Evolutionary conservation across 2,797 vertebrate species (phyloP).

Genomic region (Champsocephalus esox): DNA sequence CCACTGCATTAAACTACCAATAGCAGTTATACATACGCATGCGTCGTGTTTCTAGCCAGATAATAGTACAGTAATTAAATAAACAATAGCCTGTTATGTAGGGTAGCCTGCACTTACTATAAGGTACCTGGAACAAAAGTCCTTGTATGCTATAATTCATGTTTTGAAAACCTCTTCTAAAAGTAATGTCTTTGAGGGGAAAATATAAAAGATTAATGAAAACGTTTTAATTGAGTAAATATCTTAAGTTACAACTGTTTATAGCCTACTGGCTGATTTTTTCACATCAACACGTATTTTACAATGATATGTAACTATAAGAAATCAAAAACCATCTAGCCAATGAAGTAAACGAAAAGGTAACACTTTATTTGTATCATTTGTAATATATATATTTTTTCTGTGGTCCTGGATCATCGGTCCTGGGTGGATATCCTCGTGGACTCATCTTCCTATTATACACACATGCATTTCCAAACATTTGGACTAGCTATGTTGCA

Average conservation of each 20-base stretch:
- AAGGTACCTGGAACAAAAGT: too few species aligned
- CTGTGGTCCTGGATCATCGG: too few species aligned
- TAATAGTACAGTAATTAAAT: too few species aligned
- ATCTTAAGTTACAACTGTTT: neutral
- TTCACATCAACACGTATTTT: neutral
- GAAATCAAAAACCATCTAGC: neutral
- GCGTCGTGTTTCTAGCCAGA: neutral
- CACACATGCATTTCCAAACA: too few species aligned
- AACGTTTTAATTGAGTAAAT: neutral
- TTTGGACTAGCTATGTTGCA: too few species aligned
- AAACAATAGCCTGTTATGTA: neutral
- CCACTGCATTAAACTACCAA: neutral
- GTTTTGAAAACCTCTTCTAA: neutral
- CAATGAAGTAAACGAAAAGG: too few species aligned
- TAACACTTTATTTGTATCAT: too few species aligned
- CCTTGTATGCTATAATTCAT: neutral
- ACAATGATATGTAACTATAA: neutral
- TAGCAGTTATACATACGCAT: neutral
- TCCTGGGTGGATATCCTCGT: too few species aligned
- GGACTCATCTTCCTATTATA: too few species aligned
- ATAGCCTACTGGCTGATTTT: too few species aligned
- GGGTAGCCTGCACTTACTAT: neutral
- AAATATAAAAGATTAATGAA: slow-evolving; percentile 1
- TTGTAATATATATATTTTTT: neutral
- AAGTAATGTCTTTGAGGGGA: neutral